phyloP scores from a whole-genome alignment of 2,113 vertebrate species.

The Suncus etruscus region DNA sequence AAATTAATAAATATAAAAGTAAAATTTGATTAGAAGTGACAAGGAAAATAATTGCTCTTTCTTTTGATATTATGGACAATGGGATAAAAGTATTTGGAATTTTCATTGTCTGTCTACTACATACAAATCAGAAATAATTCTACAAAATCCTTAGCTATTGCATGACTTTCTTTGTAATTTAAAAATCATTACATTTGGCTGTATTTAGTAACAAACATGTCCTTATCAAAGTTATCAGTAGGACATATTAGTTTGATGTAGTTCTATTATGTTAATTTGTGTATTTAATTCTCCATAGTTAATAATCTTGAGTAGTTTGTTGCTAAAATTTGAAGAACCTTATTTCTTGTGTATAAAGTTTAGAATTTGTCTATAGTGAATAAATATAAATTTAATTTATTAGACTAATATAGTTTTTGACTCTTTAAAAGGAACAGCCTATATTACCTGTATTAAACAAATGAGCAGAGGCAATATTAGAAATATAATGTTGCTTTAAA shows the following conservation, averaged over 20 bases:
- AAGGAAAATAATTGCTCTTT: background rate
- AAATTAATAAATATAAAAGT: background rate
- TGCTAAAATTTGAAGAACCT: background rate
- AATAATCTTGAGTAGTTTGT: background rate
- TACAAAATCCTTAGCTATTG: background rate
- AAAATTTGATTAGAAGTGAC: background rate
- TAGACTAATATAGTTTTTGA: background rate
- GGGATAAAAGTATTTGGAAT: conserved; percentile 4
- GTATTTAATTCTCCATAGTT: background rate
- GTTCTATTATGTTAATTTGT: background rate
- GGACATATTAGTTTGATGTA: conserved; percentile 51
- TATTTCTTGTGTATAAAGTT: background rate
- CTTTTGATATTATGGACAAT: conserved; percentile 37
- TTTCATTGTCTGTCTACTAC: background rate
- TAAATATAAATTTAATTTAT: background rate
- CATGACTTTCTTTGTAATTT: conserved; percentile 2
- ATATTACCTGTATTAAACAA: conserved; percentile 21
- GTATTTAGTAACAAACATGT: background rate
- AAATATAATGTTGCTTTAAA: conserved; percentile 1
- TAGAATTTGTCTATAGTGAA: background rate
- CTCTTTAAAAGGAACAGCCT: background rate
- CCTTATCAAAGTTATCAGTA: conserved; percentile 27
- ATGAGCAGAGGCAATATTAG: background rate
- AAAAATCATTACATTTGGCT: conserved; percentile 14
- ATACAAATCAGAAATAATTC: background rate